phyloP scores from a whole-genome alignment of 2,797 vertebrate genomes.

The Linurgus olivaceus region DNA sequence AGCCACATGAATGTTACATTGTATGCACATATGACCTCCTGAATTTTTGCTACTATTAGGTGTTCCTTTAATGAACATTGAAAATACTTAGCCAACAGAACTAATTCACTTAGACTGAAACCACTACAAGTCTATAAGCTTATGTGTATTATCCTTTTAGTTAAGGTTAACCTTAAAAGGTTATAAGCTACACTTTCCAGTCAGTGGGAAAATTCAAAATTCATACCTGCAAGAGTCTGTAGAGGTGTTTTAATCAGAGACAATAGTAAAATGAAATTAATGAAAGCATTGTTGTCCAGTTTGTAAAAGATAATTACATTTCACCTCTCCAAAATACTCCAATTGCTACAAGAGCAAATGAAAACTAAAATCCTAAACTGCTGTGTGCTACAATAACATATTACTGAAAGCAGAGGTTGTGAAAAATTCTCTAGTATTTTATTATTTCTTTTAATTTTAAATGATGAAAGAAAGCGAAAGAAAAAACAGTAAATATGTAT shows the following conservation, averaged over 20 bases:
- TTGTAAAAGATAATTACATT: slow-evolving; percentile 20
- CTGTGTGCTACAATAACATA: not conserved
- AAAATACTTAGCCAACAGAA: not conserved
- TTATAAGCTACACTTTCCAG: not conserved
- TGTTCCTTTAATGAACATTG: not conserved
- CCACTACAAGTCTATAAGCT: not conserved
- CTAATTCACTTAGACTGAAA: not conserved
- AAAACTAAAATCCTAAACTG: not conserved
- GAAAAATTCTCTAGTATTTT: not conserved
- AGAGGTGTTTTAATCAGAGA: not conserved
- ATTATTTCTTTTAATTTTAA: not conserved
- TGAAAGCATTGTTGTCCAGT: not conserved
- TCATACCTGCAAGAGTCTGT: not conserved
- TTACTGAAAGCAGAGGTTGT: not conserved
- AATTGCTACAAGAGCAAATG: not conserved
- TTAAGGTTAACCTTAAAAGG: not conserved
- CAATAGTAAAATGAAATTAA: not conserved
- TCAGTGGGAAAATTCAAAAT: not conserved
- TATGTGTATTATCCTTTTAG: not conserved
- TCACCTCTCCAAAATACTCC: not conserved
- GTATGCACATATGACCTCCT: not conserved
- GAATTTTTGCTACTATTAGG: not conserved
- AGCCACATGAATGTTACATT: not conserved
- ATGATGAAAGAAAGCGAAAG: not conserved
- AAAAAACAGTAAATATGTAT: not conserved